These are phyloP conservation scores for Maniola jurtina DNA, from an alignment of 1,140 invertebrate genomes.

Conservation along the genomic window DNA sequence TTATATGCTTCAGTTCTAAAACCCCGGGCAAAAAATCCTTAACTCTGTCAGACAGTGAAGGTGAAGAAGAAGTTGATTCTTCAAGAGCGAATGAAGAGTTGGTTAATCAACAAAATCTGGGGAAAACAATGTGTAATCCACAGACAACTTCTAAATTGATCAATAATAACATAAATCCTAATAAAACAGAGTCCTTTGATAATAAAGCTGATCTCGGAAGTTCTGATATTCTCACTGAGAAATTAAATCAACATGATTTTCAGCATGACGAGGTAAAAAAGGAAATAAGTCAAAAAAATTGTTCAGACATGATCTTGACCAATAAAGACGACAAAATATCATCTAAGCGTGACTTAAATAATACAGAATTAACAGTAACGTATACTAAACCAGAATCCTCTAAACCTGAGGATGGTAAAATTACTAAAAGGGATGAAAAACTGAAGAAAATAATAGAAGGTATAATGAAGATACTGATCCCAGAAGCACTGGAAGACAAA, in stretches of 20 bases:
- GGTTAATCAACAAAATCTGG: neutral
- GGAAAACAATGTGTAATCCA: neutral
- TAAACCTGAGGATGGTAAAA: neutral
- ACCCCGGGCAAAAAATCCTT: neutral
- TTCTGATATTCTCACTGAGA: neutral
- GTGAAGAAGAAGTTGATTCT: neutral
- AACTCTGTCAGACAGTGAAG: neutral
- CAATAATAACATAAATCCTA: neutral
- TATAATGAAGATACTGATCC: slow-evolving; percentile 29
- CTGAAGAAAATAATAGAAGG: slow-evolving; percentile 29
- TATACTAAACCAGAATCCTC: neutral
- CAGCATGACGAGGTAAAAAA: neutral
- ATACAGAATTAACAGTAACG: neutral
- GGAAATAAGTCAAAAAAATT: neutral
- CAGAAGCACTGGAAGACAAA: slow-evolving; percentile 10
- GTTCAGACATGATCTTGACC: neutral
- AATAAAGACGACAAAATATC: neutral
- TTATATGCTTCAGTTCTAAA: neutral
- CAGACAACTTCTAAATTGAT: neutral
- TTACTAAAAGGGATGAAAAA: slow-evolving; percentile 4
- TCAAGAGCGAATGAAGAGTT: neutral
- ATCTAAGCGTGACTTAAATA: neutral
- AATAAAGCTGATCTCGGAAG: neutral
- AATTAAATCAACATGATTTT: neutral
- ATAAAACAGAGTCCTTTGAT: neutral